Percentiles rank a stretch among this genome's conserved stretches.
Conservation (phyloP, 2,888 invertebrate species). For the Junonia oenone region DNA sequence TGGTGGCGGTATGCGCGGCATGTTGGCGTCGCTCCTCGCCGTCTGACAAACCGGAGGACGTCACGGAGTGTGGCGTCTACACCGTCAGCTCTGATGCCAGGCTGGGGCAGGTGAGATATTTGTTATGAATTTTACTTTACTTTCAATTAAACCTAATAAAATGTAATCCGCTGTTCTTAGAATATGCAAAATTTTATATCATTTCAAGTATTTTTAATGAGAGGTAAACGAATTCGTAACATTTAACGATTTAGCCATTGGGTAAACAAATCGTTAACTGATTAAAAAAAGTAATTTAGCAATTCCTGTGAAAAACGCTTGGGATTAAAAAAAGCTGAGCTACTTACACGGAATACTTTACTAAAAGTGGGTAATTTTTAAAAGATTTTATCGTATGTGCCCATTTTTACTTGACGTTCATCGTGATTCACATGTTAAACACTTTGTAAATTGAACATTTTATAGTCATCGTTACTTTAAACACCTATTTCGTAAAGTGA, state of each 20-base stretch:
- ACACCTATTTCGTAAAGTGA: background rate
- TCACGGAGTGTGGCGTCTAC: slow-evolving; percentile 55
- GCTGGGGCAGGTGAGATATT: slow-evolving; percentile 50
- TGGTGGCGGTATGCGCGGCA: slow-evolving; percentile 86
- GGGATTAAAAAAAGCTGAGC: no score
- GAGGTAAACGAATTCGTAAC: no score
- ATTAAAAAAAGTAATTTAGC: no score
- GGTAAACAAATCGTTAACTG: no score
- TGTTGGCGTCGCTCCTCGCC: slow-evolving; percentile 82
- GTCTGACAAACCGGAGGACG: slow-evolving; percentile 59
- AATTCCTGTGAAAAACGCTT: no score
- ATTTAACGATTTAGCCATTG: no score
- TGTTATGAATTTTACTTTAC: no score
- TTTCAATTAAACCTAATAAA: no score
- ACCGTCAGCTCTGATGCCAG: slow-evolving; percentile 60
- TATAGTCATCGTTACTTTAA: background rate
- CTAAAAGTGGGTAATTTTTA: background rate
- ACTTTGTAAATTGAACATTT: background rate
- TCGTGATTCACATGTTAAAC: background rate
- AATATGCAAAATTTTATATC: no score
- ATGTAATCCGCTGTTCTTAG: no score
- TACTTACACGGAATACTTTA: no score
- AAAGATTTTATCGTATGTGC: background rate
- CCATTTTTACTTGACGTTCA: background rate
- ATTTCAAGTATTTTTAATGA: no score